These are phyloP conservation scores for Drosophila ezoana DNA, from an alignment of 2,888 invertebrate genomes.

Conservation along the genomic window DNA sequence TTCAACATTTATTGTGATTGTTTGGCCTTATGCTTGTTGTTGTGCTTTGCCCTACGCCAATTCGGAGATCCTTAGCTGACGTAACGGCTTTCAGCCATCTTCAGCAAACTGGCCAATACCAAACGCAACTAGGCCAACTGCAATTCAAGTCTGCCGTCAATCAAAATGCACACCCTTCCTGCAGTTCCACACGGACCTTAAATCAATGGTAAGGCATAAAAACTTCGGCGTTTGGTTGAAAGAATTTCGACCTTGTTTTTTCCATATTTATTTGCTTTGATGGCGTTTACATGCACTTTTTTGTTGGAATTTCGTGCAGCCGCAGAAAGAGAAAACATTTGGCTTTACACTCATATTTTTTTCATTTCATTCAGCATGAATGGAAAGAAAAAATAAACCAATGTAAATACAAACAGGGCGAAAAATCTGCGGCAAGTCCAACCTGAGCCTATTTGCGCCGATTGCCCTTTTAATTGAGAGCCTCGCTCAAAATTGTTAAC, in stretches of 20 bases:
- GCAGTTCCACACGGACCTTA: not conserved
- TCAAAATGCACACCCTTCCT: not conserved
- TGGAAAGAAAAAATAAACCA: conserved; percentile 19
- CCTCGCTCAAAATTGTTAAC: conserved; percentile 29
- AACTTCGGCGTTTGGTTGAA: conserved; percentile 20
- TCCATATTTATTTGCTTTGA: conserved; percentile 50
- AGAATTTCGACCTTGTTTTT: conserved; percentile 16
- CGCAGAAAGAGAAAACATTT: conserved; percentile 13
- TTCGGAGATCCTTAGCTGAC: conserved; percentile 3
- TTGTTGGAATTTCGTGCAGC: conserved; percentile 17
- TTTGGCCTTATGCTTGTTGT: conserved; percentile 60
- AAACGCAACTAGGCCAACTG: not conserved
- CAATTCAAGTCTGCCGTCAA: not conserved
- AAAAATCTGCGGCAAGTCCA: conserved; percentile 23
- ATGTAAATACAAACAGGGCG: conserved; percentile 35
- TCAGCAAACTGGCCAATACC: not conserved
- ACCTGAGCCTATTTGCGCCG: conserved; percentile 36
- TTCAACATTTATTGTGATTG: conserved; percentile 69
- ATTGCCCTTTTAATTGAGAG: conserved; percentile 43
- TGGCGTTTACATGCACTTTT: conserved; percentile 54
- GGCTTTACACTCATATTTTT: conserved; percentile 22
- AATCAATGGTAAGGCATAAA: conserved; percentile 12
- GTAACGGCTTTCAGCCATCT: not conserved
- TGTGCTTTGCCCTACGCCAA: conserved; percentile 18
- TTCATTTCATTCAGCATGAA: conserved; percentile 36